These are phyloP conservation scores for Furcula furcula DNA, from an alignment of 2,888 invertebrate species.

Conservation along the genomic window DNA sequence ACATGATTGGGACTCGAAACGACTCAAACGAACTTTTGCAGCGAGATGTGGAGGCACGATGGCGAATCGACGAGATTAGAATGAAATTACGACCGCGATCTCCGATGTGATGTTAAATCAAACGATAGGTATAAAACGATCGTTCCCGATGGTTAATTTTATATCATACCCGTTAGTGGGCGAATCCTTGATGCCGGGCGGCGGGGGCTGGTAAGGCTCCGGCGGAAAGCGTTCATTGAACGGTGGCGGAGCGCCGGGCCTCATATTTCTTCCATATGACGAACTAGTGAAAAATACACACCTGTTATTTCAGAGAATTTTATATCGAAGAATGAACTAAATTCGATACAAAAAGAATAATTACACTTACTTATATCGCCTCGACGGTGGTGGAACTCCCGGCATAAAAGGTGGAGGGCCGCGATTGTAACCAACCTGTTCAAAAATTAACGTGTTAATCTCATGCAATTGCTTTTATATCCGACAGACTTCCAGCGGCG, in stretches of 20 bases:
- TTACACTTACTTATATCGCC: slow-evolving; percentile 46
- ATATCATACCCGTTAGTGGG: slow-evolving; percentile 67
- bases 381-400: slow-evolving; percentile 46
- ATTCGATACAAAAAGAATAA: neutral
- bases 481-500: too few species aligned
- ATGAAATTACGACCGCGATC: slow-evolving; percentile 18
- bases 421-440: slow-evolving; percentile 54
- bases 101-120: slow-evolving; percentile 26
- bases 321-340: too few species aligned
- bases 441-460: too few species aligned
- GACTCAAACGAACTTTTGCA: neutral
- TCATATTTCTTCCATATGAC: slow-evolving; percentile 52
- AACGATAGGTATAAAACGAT: too few species aligned
- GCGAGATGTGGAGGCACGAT: slow-evolving; percentile 9
- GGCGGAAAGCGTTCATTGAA: slow-evolving; percentile 52
- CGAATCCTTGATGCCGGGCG: slow-evolving; percentile 82
- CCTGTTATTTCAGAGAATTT: neutral
- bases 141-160: neutral
- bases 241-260: slow-evolving; percentile 35
- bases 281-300: too few species aligned
- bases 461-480: too few species aligned
- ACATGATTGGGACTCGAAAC: neutral
- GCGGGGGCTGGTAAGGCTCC: slow-evolving; percentile 79
- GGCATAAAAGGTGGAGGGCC: slow-evolving; percentile 54
- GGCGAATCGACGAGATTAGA: slow-evolving; percentile 11